phyloP scores from a whole-genome alignment of 2,113 vertebrate species.

The Pionites leucogaster region DNA sequence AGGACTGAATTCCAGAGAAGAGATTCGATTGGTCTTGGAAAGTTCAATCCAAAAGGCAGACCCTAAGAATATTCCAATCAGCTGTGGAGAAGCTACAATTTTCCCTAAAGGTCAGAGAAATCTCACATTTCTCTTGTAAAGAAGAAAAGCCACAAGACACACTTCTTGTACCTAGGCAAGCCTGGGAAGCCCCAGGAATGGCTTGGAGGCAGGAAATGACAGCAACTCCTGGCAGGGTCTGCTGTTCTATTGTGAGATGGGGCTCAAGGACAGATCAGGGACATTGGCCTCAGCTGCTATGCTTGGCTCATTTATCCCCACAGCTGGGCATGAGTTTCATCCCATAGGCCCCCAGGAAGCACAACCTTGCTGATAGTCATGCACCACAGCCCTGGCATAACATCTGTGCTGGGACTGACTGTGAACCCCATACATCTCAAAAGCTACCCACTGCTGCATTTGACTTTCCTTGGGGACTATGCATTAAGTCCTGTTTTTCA shows the following conservation, averaged over 20 bases:
- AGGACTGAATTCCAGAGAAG: neutral
- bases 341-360: rapidly evolving
- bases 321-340: neutral
- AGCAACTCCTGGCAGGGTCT: neutral
- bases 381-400: neutral
- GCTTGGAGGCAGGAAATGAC: neutral
- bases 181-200: neutral
- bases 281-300: neutral
- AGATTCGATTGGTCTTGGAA: neutral
- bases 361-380: neutral
- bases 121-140: neutral
- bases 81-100: neutral
- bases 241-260: neutral
- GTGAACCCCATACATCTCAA: neutral
- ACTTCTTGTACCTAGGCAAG: neutral
- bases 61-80: neutral
- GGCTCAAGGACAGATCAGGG: neutral
- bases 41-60: neutral
- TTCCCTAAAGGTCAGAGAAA: neutral
- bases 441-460: neutral
- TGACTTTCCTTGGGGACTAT: neutral
- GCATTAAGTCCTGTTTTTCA: neutral
- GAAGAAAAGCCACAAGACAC: neutral
- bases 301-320: neutral
- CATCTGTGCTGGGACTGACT: neutral